Conservation (phyloP, 2,888 invertebrate species). For the Melinaea menophilus region DNA sequence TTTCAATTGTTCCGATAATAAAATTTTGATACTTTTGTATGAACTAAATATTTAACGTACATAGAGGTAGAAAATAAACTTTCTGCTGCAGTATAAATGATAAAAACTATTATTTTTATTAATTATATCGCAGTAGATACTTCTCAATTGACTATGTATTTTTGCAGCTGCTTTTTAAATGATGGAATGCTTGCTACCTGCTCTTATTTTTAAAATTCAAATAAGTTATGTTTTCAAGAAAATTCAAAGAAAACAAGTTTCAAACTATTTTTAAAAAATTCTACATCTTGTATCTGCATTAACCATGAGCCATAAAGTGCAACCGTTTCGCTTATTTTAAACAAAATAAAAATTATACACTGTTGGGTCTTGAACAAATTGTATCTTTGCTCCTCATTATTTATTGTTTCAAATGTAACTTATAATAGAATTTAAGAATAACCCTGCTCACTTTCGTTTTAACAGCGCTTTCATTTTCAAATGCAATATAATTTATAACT, state of each 20-base stretch:
- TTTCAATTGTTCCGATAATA: too few relatives aligned
- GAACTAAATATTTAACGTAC: too few relatives aligned
- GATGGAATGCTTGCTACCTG: background rate
- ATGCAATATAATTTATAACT: conserved; percentile 38
- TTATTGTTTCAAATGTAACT: conserved; percentile 17
- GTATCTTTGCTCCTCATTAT: conserved; percentile 15
- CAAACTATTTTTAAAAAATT: background rate
- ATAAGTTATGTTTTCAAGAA: background rate
- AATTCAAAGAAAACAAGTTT: background rate
- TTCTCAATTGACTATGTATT: conserved; percentile 1
- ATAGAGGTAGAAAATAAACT: too few relatives aligned
- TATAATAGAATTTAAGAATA: conserved; percentile 33
- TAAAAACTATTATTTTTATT: background rate
- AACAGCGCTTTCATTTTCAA: conserved; percentile 46
- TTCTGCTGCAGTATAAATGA: background rate
- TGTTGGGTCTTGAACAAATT: conserved; percentile 5
- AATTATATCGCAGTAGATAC: background rate
- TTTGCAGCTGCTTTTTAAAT: background rate
- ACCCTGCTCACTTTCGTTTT: conserved; percentile 47
- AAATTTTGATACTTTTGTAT: too few relatives aligned
- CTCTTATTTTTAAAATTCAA: too few relatives aligned
- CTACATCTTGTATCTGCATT: background rate
- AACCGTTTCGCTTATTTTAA: conserved; percentile 22
- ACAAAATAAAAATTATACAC: conserved; percentile 15
- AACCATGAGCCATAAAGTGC: conserved; percentile 19